These are phyloP conservation scores for Epinotia demarniana DNA, from an alignment of 2,888 invertebrate species.

Conservation along the genomic window DNA sequence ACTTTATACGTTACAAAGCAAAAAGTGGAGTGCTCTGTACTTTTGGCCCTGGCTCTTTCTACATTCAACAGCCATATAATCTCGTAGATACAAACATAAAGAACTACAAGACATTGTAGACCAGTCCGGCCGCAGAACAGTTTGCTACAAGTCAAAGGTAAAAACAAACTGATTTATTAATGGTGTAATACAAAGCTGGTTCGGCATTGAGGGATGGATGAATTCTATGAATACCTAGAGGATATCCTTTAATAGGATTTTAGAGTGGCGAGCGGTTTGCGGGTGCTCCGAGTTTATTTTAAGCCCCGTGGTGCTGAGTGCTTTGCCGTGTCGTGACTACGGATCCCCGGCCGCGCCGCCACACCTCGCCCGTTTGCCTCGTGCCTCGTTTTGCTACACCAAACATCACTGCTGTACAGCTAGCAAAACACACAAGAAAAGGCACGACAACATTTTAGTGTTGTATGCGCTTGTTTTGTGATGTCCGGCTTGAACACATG, in stretches of 20 bases:
- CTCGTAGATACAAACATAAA: too few species aligned
- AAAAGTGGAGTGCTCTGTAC: too few species aligned
- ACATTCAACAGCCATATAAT: too few species aligned
- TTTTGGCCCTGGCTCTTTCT: too few species aligned
- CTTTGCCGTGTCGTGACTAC: conserved; percentile 69
- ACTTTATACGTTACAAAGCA: too few species aligned
- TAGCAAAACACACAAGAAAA: background rate
- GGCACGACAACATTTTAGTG: background rate
- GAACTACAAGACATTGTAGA: too few species aligned
- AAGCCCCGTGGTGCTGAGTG: conserved; percentile 71
- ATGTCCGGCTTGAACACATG: too few species aligned
- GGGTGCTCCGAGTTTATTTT: conserved; percentile 66
- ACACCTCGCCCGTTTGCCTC: background rate
- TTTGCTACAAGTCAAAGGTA: too few species aligned
- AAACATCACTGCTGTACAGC: background rate
- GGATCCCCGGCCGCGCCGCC: conserved; percentile 4
- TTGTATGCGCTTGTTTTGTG: background rate
- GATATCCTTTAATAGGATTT: conserved; percentile 70
- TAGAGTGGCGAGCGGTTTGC: conserved; percentile 70
- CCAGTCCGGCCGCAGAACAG: too few species aligned
- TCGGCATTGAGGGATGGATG: conserved; percentile 12
- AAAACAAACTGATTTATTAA: background rate
- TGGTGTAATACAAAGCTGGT: conserved; percentile 16
- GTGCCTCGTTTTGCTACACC: background rate
- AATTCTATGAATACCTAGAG: conserved; percentile 62